Base-by-base conservation (phyloP, 2,888 invertebrate species). In the Ephialtes manifestator region DNA sequence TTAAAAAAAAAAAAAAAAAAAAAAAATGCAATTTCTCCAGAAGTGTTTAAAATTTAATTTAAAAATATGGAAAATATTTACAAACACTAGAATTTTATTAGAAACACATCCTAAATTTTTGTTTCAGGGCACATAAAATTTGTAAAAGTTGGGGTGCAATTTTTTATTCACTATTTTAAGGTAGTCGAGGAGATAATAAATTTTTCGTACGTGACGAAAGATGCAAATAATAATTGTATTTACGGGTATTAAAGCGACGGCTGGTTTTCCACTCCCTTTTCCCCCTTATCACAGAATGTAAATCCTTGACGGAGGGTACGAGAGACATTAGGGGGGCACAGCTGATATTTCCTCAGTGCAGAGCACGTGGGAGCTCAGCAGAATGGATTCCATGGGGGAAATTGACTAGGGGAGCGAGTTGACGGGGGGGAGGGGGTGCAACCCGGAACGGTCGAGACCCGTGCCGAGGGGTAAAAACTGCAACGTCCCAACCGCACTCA, bases 291-390 rank as follows among this genome's bases (percentile, higher is more conserved):
- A 2, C 28, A 2, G 10, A 48, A 20, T 75, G 77, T 86, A 77
- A 85, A 86, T 86, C 70, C 63, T 74, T 65, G 53, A 46, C 46
- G 43, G 39, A 28, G 71, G 81, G 43, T 1, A 31, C 46, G 46
- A 58, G 35, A 28, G 20, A 15, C 55, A 35, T 28, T 51, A 20
- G 58, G 55, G 46, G 39, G 60, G 43, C 90, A 92, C 93, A 93
- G 93, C 93, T 93, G 93, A 93, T 93, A 90, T 92, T n/a, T n/a
- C 90, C 91, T 90, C 91, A 18, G 11, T 39, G 68, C 51, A 48
- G 91, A 91, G 90, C 88, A 89, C 85, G 81, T 83, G 89, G 83
- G 74, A 81, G 81, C 84, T 75, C 39, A 81, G 81, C 82, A 85
- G 80, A 77, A 87, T 74, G 84, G 77, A n/a, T 81, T 60, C 78